Conservation (phyloP, 2,888 invertebrate species). For the Falcaria lacertinaria region DNA sequence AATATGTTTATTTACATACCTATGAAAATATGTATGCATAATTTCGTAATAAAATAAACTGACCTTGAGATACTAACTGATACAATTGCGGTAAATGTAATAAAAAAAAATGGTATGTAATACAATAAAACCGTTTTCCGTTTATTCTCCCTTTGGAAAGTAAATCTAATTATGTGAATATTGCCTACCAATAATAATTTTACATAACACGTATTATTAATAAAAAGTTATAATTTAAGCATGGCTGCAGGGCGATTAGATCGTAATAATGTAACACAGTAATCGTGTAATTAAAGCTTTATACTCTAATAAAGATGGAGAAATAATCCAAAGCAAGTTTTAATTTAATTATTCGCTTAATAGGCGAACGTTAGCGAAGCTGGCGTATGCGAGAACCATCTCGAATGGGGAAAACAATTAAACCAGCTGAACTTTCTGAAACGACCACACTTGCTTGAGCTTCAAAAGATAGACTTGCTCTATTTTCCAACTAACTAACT, state of each 20-base stretch:
- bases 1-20: too few relatives aligned
- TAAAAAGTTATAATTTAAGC: background rate
- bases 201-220: too few relatives aligned
- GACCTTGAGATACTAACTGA: too few relatives aligned
- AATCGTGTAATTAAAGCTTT: constrained; percentile 4
- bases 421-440: constrained; percentile 15
- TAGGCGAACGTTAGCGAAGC: constrained; percentile 33
- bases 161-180: too few relatives aligned
- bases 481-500: constrained; percentile 29
- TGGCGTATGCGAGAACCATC: constrained; percentile 30
- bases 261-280: background rate
- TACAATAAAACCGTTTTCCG: too few relatives aligned
- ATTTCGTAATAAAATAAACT: too few relatives aligned
- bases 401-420: constrained; percentile 53
- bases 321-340: constrained; percentile 27
- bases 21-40: too few relatives aligned
- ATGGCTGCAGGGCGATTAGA: background rate
- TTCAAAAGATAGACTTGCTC: constrained; percentile 9
- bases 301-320: constrained; percentile 11
- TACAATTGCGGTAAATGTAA: too few relatives aligned
- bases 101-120: too few relatives aligned
- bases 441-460: constrained; percentile 25
- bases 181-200: too few relatives aligned
- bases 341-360: constrained; percentile 47
- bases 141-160: too few relatives aligned